Evolutionary conservation across 2,888 invertebrate species (phyloP), one percentile per base, ranked within the genome.

Genomic region (Meiosimyza platycephala): DNA sequence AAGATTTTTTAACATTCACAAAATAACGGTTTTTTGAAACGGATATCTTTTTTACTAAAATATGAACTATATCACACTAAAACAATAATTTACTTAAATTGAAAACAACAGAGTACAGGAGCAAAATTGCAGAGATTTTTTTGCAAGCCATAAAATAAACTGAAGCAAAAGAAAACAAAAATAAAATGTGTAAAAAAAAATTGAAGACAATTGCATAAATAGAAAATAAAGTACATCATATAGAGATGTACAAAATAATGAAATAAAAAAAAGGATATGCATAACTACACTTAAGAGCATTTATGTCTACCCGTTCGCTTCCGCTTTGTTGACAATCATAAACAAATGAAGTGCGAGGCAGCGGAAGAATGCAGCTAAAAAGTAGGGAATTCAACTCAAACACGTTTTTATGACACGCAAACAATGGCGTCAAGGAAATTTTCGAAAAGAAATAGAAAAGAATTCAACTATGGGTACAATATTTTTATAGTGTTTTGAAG

Each of bases 331-430:
- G 48, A 28, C 6, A 40, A 40, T 9, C 40, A 40, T 9, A 40
- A 40, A 7, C 40, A 50, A 50, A 52, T 15, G 69, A 9, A 3
- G 69, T n/a, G 22, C 22, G 11, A 15, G 64, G 22, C n/a, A 13
- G 4, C 16, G 12, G n/a, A 50, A 13, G 40, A 52, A n/a, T 13
- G 50, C 15, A 11, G 28, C 51, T 15, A 13, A 51, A 60, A 59
- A 52, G 52, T 69, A 52, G 60, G 28, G 33, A 48, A 28, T 50
- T 60, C 60, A 52, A 69, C 60, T 69, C 60, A 60, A 68, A 68
- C 69, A 69, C 69, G 69, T 69, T 60, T 62, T 69, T 62, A 54
- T 48, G 68, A 59, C 68, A 68, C 16, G 50, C 68, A 47, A 68
- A 68, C 59, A 68, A 59, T 68, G 28, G 50, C 40, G 40, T 40